Evolutionary conservation across 2,113 vertebrate species (phyloP).

Genomic region (Acanthisitta chloris): DNA sequence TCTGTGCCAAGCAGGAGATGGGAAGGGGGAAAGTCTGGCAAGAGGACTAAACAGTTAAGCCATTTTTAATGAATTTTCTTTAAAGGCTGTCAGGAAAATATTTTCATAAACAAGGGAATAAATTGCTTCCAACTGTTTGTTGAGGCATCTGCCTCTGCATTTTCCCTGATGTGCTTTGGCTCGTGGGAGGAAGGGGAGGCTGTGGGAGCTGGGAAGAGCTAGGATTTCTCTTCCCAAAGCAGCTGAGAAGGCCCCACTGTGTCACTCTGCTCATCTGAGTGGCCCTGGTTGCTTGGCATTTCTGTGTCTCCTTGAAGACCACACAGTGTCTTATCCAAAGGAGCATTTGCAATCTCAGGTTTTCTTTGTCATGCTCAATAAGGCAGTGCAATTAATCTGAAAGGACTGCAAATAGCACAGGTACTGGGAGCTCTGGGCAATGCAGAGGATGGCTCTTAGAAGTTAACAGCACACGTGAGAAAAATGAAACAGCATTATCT

Average conservation of each 20-base stretch:
- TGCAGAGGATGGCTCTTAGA: neutral
- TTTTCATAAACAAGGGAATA: neutral
- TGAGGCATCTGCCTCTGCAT: neutral
- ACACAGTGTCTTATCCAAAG: neutral
- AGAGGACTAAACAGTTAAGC: neutral
- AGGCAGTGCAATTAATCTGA: conserved; percentile 41
- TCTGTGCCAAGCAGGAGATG: neutral
- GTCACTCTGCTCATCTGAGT: neutral
- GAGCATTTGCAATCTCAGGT: conserved; percentile 1
- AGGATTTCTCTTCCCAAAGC: neutral
- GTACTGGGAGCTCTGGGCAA: neutral
- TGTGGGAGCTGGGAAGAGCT: neutral
- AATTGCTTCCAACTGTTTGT: neutral
- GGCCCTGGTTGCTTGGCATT: neutral
- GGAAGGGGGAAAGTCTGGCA: neutral
- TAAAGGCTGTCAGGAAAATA: neutral
- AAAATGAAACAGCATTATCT: neutral
- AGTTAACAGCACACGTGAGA: neutral
- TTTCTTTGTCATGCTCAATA: neutral
- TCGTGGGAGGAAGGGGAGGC: neutral
- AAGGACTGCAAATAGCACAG: conserved; percentile 40
- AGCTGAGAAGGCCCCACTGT: neutral
- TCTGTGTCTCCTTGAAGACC: neutral
- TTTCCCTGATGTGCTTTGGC: neutral
- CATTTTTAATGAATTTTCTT: conserved; percentile 29